These are phyloP conservation scores for Phortica magna DNA, from an alignment of 2,888 invertebrate species.

Conservation along the genomic window DNA sequence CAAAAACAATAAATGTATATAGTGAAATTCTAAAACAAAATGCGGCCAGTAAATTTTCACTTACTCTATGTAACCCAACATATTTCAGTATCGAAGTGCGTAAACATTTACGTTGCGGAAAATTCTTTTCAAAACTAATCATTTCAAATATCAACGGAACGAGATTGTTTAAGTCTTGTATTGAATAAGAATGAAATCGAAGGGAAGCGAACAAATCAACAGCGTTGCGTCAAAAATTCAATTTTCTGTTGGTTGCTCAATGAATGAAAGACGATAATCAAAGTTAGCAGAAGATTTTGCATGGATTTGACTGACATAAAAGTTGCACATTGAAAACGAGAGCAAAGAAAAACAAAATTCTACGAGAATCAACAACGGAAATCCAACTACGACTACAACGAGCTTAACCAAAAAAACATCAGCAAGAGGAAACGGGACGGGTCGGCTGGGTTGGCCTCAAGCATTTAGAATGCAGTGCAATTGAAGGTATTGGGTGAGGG, in stretches of 20 bases:
- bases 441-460: not conserved
- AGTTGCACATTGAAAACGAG: constrained; percentile 5
- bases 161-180: not conserved
- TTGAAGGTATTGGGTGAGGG: not conserved
- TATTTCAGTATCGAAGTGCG: no score
- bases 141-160: no score
- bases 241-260: not conserved
- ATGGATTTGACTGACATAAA: constrained; percentile 19
- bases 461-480: not conserved
- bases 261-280: constrained; percentile 11
- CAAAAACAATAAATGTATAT: no score
- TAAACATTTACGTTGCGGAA: no score
- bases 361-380: constrained; percentile 18
- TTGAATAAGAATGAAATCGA: not conserved
- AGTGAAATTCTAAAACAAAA: no score
- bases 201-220: not conserved
- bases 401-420: not conserved
- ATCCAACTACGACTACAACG: not conserved
- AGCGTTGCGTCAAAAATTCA: not conserved
- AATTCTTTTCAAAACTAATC: no score
- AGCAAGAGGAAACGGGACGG: not conserved
- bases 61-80: no score
- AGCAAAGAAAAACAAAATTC: not conserved
- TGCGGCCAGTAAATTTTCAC: no score
- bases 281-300: constrained; percentile 6